Base-by-base conservation (phyloP, 1,140 invertebrate genomes). In the Camponotus pennsylvanicus region DNA sequence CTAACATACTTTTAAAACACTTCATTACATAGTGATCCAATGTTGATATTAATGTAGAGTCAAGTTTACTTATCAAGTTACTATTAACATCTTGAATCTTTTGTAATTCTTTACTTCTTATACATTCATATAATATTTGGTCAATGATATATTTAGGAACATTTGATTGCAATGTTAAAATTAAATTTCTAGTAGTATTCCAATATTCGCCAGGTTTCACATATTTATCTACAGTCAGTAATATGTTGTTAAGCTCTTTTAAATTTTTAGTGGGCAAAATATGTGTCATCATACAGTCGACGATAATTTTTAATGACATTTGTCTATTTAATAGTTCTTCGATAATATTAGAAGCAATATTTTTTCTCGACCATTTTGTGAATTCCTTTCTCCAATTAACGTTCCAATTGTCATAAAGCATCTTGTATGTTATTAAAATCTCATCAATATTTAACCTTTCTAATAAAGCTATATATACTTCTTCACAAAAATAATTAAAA, bases 1-100 rank as follows among this genome's bases (percentile, higher is more conserved):
- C 4, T 0, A 66, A 9, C 21, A 90, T 55, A 32, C 2, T 83
- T n/a, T 88, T 52, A 32, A 90, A 88, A 9, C 0, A 3, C 18
- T 15, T n/a, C 1, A 88, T 11, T 57, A 73, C 5, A 2, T 73
- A 1, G 18, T 61, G 0, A 77, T 83, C 37, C 13, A 90, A 18
- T 8, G 8, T 2, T 27, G n/a, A 61, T 8, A 6, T 13, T 55
- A 49, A 18, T 0, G 9, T 9, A 27, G n/a, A 5, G 37, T 18
- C 0, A 8, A 88, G 9, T 59, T 85, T 88, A 11, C 0, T 3
- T 21, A 90, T 57, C 7, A 88, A 61, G 27, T 77, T 86, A 13
- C 27, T 27, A 9, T 90, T 40, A 80, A 91, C 15, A 11, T 88
- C 84, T 13, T 85, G 4, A 63, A 84, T n/a, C 21, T 86, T 0